A percentile compares a stretch with the other conserved stretches of the same genome.
These are phyloP conservation scores for Rhingia campestris DNA, from an alignment of 2,888 invertebrate species.

Conservation along the genomic window DNA sequence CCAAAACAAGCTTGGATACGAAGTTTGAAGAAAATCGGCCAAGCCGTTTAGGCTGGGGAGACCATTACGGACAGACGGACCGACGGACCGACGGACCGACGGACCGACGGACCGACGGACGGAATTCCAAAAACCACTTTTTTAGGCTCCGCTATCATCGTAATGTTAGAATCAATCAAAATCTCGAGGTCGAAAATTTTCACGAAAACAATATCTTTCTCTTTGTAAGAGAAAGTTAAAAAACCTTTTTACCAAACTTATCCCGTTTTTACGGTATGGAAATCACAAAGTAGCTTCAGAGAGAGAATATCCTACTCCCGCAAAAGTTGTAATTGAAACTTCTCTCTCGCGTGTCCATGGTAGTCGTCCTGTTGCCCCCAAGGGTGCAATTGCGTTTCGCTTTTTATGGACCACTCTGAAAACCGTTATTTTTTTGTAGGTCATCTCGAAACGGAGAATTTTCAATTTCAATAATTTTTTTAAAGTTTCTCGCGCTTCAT, in stretches of 20 bases:
- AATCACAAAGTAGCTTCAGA: constrained; percentile 67
- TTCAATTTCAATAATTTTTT: constrained; percentile 2
- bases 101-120: too few species aligned
- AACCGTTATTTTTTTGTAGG: constrained; percentile 54
- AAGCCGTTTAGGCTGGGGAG: too few species aligned
- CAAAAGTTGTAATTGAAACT: constrained; percentile 72
- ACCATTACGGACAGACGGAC: too few species aligned
- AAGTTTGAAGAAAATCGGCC: too few species aligned
- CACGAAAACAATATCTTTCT: too few species aligned
- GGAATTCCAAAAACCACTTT: too few species aligned
- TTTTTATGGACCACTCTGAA: constrained; percentile 62
- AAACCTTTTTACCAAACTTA: constrained; percentile 59
- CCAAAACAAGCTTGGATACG: too few species aligned
- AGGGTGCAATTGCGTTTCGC: constrained; percentile 47
- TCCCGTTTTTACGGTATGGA: constrained; percentile 69
- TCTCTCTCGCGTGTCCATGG: constrained; percentile 42
- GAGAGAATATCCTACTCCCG: constrained; percentile 27
- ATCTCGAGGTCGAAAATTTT: too few species aligned
- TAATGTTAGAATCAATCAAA: too few species aligned
- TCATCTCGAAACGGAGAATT: constrained; percentile 53
- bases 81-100: too few species aligned
- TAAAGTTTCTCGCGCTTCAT: constrained; percentile 62
- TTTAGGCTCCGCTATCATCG: too few species aligned
- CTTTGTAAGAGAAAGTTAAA: too few species aligned
- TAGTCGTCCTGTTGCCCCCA: constrained; percentile 22